Conservation (phyloP, 2,797 vertebrate genomes). For the Okamejei kenojei region DNA sequence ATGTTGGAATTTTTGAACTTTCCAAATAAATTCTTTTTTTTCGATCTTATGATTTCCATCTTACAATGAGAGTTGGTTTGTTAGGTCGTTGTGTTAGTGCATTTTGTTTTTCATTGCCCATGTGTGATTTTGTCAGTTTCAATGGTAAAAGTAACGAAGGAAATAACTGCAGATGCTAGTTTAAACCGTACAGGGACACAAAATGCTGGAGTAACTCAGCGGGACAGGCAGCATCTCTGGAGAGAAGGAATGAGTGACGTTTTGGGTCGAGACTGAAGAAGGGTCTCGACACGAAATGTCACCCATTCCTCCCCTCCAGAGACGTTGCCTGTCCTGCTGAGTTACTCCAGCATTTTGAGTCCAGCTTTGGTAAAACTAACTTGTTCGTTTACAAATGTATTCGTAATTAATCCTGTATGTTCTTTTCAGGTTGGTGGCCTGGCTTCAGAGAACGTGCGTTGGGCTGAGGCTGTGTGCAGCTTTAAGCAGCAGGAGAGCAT, state of each 20-base stretch:
- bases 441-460: slow-evolving; percentile 81
- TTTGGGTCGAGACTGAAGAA: no score
- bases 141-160: no score
- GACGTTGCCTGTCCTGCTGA: no score
- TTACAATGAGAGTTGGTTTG: not conserved
- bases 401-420: not conserved
- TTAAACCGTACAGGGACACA: no score
- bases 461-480: slow-evolving; percentile 74
- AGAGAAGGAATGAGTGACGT: no score
- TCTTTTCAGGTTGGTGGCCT: slow-evolving; percentile 77
- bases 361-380: no score
- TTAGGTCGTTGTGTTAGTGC: not conserved
- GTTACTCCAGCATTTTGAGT: no score
- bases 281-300: no score
- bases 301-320: no score
- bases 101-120: not conserved
- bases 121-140: not conserved
- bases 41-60: not conserved
- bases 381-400: not conserved
- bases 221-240: no score
- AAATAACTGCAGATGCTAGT: no score
- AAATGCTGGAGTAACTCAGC: no score
- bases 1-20: not conserved
- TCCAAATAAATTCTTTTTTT: not conserved
- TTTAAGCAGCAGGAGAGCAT: slow-evolving; percentile 75